A percentile compares a stretch with the other conserved stretches of the same genome.
phyloP scores from a whole-genome alignment of 1,140 invertebrate genomes.

The Brachionus asplanchnoidis region DNA sequence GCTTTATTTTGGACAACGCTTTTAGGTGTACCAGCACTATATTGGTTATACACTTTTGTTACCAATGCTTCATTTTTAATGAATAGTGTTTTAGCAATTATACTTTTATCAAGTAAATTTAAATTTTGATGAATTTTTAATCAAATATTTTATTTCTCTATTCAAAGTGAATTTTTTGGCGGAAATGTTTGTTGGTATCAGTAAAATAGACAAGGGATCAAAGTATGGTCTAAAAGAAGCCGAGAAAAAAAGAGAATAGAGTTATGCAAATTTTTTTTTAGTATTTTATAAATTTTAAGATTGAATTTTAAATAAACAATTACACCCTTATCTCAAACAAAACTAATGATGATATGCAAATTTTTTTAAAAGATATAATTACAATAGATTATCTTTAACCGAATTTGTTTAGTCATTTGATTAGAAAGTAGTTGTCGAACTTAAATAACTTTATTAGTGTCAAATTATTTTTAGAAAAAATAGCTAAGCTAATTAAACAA shows the following conservation, averaged over 20 bases:
- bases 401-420: not conserved
- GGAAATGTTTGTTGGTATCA: not conserved
- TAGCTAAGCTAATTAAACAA: not conserved
- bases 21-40: conserved; percentile 49
- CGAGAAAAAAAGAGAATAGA: not conserved
- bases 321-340: not conserved
- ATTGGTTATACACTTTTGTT: conserved; percentile 47
- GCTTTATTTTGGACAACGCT: conserved; percentile 49
- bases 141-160: too few species aligned
- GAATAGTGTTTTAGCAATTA: not conserved
- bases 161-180: not conserved
- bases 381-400: not conserved
- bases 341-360: not conserved
- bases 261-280: not conserved
- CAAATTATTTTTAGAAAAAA: not conserved
- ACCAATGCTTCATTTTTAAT: not conserved
- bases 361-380: not conserved
- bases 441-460: not conserved
- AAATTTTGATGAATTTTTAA: not conserved
- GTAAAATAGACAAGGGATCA: conserved; percentile 30
- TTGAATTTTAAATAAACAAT: not conserved
- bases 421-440: not conserved
- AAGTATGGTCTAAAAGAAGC: conserved; percentile 24
- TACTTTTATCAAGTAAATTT: conserved; percentile 5
- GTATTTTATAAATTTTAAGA: conserved; percentile 20